A percentile compares a stretch with the other conserved stretches of the same genome.
phyloP scores from a whole-genome alignment of 2,797 vertebrate genomes.

The Pitangus sulphuratus region DNA sequence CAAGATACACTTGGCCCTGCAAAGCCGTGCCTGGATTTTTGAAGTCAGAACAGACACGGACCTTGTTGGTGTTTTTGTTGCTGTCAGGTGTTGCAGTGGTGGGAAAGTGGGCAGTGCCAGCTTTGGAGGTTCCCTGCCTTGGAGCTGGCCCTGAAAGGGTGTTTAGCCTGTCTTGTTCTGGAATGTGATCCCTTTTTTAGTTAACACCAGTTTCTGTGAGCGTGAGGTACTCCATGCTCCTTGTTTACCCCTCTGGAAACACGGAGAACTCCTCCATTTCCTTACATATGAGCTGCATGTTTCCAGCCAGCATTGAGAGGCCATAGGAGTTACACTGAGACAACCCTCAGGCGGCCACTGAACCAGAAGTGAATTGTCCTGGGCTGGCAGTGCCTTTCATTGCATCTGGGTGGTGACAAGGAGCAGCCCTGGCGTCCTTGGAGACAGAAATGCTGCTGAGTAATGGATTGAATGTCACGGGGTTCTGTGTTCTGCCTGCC shows the following conservation, averaged over 20 bases:
- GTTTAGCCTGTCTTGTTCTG: not conserved
- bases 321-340: not conserved
- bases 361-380: not conserved
- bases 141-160: not conserved
- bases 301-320: not conserved
- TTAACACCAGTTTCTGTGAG: not conserved
- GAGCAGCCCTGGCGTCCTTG: not conserved
- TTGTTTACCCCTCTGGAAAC: not conserved
- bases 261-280: rapidly evolving
- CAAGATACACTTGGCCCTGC: not conserved
- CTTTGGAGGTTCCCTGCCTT: not conserved
- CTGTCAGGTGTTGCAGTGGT: not conserved
- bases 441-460: not conserved
- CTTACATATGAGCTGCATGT: not conserved
- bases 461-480: not conserved
- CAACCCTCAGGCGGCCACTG: not conserved
- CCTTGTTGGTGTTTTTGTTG: not conserved
- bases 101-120: not conserved
- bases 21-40: not conserved
- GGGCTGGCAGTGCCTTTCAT: not conserved
- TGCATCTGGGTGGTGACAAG: not conserved
- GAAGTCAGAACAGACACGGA: not conserved
- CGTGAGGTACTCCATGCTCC: not conserved
- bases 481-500: not conserved
- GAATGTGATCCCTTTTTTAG: rapidly evolving